Evolutionary conservation across 1,140 invertebrate genomes (phyloP).

Genomic region (Habropoda laboriosa): DNA sequence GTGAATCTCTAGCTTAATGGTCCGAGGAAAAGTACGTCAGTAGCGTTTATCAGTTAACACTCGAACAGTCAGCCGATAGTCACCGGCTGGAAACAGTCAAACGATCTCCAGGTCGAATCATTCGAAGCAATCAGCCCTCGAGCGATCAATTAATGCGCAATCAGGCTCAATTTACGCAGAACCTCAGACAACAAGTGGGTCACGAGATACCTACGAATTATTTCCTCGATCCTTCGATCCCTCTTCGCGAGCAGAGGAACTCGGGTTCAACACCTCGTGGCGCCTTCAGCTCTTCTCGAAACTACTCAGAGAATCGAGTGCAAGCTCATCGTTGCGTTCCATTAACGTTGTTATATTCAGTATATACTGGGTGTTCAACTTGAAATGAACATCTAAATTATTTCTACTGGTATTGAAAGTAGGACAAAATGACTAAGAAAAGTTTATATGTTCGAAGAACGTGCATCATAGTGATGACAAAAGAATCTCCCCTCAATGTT

Average conservation of each 20-base stretch:
- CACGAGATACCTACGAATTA: slow-evolving; percentile 5
- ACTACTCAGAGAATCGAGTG: no score
- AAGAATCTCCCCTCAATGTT: no score
- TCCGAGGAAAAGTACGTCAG: no score
- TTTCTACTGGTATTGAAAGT: no score
- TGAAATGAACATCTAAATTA: no score
- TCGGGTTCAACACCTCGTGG: not conserved
- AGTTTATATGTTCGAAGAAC: no score
- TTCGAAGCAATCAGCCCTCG: slow-evolving; percentile 21
- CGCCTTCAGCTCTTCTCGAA: not conserved
- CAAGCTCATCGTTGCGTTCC: no score
- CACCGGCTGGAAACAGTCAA: not conserved
- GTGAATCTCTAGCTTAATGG: no score
- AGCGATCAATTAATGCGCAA: slow-evolving; percentile 35
- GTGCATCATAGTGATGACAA: no score
- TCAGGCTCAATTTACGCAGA: slow-evolving; percentile 12
- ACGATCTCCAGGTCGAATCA: not conserved
- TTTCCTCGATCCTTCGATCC: slow-evolving; percentile 17
- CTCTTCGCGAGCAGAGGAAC: not conserved
- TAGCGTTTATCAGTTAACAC: slow-evolving; percentile 7
- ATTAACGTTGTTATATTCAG: no score
- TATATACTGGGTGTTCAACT: no score
- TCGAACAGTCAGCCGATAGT: not conserved
- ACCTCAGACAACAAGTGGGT: slow-evolving; percentile 23
- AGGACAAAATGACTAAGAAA: no score